Conservation (phyloP, 2,797 vertebrate species). For the Phrynocephalus forsythii region DNA sequence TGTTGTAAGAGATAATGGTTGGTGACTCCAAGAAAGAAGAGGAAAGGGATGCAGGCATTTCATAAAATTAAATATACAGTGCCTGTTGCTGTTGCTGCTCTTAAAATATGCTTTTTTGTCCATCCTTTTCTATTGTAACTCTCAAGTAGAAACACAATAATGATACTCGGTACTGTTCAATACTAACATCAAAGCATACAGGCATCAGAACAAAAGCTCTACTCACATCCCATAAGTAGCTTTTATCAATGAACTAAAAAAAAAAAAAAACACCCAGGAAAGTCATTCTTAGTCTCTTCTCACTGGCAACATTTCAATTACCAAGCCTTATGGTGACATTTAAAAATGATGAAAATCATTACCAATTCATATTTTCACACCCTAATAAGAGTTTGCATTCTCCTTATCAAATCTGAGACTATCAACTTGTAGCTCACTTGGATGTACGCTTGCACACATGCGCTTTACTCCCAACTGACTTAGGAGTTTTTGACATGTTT, state of each 20-base stretch:
- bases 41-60: not conserved
- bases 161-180: not conserved
- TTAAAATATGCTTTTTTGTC: not conserved
- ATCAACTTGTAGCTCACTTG: not conserved
- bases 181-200: slow-evolving; percentile 1
- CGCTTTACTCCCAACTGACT: not conserved
- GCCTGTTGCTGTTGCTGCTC: not conserved
- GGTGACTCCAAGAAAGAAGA: slow-evolving; percentile 47
- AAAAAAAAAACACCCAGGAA: not conserved
- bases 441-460: too few species aligned
- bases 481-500: not conserved
- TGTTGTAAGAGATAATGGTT: slow-evolving; percentile 29
- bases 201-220: slow-evolving; percentile 10
- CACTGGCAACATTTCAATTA: not conserved
- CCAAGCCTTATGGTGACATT: not conserved
- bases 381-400: not conserved
- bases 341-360: not conserved
- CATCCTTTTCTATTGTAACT: not conserved
- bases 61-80: slow-evolving; percentile 31
- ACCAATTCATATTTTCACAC: not conserved
- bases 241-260: slow-evolving; percentile 21
- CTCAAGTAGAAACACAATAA: not conserved
- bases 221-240: not conserved
- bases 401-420: not conserved
- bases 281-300: not conserved